Percentiles rank a stretch among this genome's conserved stretches.
Evolutionary conservation across 23 tunicate genomes (phyloP).

Genomic region (Halocynthia roretzi): DNA sequence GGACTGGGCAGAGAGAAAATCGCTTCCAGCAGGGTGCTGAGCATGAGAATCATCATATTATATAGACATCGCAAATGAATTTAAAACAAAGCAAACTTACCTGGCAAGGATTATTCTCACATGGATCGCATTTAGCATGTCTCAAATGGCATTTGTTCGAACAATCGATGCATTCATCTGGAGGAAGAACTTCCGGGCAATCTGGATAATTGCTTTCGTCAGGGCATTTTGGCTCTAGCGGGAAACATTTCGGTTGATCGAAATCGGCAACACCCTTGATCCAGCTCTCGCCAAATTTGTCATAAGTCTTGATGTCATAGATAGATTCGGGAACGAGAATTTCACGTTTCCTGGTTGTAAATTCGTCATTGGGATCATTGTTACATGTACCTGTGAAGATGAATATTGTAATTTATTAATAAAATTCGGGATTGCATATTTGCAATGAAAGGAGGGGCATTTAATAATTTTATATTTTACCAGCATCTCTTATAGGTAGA

Average conservation of each 20-base stretch:
- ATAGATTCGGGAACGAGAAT: background rate
- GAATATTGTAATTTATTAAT: no score
- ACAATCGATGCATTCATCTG: conserved; percentile 47
- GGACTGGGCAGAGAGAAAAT: no score
- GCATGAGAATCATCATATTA: background rate
- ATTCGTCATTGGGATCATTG: conserved; percentile 39
- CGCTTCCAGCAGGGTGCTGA: no score
- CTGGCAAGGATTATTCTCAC: conserved; percentile 42
- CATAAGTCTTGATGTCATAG: conserved; percentile 11
- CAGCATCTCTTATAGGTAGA: no score
- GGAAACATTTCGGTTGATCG: conserved; percentile 50
- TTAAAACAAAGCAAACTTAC: conserved; percentile 12
- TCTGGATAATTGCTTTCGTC: conserved; percentile 34
- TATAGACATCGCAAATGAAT: background rate
- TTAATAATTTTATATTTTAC: no score
- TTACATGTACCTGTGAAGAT: conserved; percentile 32
- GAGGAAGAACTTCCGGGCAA: conserved; percentile 25
- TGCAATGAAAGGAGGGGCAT: background rate
- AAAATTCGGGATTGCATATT: background rate
- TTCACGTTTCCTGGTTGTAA: background rate
- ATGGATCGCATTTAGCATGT: conserved; percentile 37
- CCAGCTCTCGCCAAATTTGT: conserved; percentile 55
- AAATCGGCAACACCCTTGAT: conserved; percentile 23
- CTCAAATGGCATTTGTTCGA: conserved; percentile 35
- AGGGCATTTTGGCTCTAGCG: conserved; percentile 51